These are phyloP conservation scores for Pseudachorutes palmiensis DNA, from an alignment of 1,140 invertebrate species.

Conservation along the genomic window DNA sequence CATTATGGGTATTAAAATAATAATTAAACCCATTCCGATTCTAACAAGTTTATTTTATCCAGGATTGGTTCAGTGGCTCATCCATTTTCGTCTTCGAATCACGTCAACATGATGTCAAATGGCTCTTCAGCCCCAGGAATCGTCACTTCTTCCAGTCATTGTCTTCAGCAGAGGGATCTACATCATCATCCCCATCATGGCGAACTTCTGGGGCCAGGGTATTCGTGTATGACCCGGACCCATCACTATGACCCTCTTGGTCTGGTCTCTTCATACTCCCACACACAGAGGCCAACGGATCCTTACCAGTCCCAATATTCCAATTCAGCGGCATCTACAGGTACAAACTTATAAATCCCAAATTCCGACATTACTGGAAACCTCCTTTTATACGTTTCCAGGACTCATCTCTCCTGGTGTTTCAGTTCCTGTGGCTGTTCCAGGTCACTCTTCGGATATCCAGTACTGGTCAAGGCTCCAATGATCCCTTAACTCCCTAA, in stretches of 20 bases:
- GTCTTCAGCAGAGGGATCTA: slow-evolving; percentile 58
- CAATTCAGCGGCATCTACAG: slow-evolving; percentile 14
- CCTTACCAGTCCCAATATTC: slow-evolving; percentile 47
- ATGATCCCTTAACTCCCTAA: slow-evolving; percentile 45
- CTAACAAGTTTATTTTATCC: slow-evolving; percentile 2
- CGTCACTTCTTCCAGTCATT: slow-evolving; percentile 49
- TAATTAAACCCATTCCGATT: neutral
- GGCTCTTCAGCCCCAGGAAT: slow-evolving; percentile 43
- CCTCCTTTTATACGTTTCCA: slow-evolving; percentile 40
- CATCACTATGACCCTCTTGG: slow-evolving; percentile 58
- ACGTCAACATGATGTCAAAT: slow-evolving; percentile 36
- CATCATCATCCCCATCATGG: slow-evolving; percentile 41
- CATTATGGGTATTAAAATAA: slow-evolving; percentile 50
- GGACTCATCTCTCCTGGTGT: slow-evolving; percentile 61
- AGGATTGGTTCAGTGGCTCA: slow-evolving; percentile 30
- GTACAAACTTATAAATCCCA: slow-evolving; percentile 1
- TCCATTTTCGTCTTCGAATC: slow-evolving; percentile 41
- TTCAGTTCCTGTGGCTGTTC: slow-evolving; percentile 61
- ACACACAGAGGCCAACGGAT: slow-evolving; percentile 57
- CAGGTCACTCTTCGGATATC: slow-evolving; percentile 56
- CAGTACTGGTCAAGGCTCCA: slow-evolving; percentile 61
- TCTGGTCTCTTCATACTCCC: slow-evolving; percentile 53
- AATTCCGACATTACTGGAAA: neutral
- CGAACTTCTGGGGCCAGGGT: slow-evolving; percentile 45
- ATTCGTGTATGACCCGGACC: slow-evolving; percentile 55